These are phyloP conservation scores for Clarias batrachus DNA, from an alignment of 2,113 vertebrate species.

Conservation along the genomic window DNA sequence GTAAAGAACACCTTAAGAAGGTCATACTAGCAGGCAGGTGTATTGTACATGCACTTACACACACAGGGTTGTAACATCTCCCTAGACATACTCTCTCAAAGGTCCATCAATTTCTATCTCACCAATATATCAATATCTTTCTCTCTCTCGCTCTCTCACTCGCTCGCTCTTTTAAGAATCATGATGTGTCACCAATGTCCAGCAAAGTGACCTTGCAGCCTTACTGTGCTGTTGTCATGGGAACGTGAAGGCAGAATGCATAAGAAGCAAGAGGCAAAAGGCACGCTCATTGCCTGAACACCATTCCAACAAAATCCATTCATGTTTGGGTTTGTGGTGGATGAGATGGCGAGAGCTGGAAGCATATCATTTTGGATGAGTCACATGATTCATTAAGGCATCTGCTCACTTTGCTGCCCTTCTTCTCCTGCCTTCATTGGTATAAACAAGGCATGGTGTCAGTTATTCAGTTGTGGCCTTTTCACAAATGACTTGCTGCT, in stretches of 20 bases:
- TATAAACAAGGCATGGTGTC: conserved; percentile 13
- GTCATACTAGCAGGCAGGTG: conserved; percentile 1
- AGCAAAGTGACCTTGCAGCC: conserved; percentile 64
- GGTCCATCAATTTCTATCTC: background rate
- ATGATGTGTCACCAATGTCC: conserved; percentile 50
- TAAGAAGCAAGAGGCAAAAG: conserved; percentile 36
- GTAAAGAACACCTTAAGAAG: background rate
- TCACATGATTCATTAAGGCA: conserved; percentile 37
- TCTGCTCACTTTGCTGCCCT: conserved; percentile 29
- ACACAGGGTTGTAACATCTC: background rate
- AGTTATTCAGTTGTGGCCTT: conserved; percentile 21
- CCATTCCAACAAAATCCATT: conserved; percentile 16
- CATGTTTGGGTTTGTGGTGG: conserved; percentile 15
- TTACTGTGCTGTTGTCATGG: conserved; percentile 67
- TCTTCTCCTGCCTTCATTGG: background rate
- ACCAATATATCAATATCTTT: background rate
- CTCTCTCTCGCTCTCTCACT: conserved; percentile 32
- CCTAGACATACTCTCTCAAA: background rate
- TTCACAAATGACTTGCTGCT: conserved; percentile 34
- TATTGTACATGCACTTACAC: background rate
- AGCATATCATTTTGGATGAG: conserved; percentile 8
- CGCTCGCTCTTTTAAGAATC: conserved; percentile 28
- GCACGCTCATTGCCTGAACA: conserved; percentile 27
- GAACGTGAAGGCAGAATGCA: conserved; percentile 58
- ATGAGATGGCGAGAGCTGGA: background rate